Conservation (phyloP, 1,140 invertebrate genomes). For the Drosophila sulfurigaster region DNA sequence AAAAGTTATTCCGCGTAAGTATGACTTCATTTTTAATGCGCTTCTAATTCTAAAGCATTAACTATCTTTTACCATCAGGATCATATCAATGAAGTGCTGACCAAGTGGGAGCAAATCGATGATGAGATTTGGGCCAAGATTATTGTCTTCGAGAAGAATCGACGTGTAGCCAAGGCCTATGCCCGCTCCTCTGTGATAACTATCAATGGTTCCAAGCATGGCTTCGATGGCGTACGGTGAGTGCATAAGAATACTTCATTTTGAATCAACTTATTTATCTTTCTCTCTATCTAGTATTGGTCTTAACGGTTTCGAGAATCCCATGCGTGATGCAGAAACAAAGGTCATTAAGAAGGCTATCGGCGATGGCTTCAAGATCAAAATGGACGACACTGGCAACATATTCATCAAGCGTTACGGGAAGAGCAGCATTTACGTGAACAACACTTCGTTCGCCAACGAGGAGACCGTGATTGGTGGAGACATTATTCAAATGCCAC, state of each 20-base stretch:
- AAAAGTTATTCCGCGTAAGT: constrained; percentile 96
- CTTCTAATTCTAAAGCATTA: not conserved
- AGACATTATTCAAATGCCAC: constrained; percentile 94
- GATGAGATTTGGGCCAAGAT: constrained; percentile 99
- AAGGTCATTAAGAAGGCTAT: constrained; percentile 96
- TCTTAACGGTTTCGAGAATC: constrained; percentile 96
- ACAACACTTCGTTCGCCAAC: constrained; percentile 90
- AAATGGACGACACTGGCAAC: constrained; percentile 97
- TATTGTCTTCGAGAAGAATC: constrained; percentile 96
- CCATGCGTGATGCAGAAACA: constrained; percentile 95
- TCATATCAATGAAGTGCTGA: constrained; percentile 97
- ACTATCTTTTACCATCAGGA: constrained; percentile 88
- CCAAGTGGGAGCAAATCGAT: constrained; percentile 98
- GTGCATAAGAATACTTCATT: constrained; percentile 38
- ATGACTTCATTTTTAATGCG: constrained; percentile 30
- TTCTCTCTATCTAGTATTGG: constrained; percentile 89
- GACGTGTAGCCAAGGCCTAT: constrained; percentile 97
- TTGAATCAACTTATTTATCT: not conserved
- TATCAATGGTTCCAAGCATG: constrained; percentile 96
- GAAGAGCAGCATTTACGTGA: constrained; percentile 95
- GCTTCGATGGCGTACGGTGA: constrained; percentile 97
- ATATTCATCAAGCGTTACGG: constrained; percentile 96
- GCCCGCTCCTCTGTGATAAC: constrained; percentile 96
- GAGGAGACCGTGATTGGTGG: constrained; percentile 95
- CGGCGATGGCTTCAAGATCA: constrained; percentile 96